These are phyloP conservation scores for Rachycentron canadum DNA, from an alignment of 2,797 vertebrate genomes.

Conservation along the genomic window DNA sequence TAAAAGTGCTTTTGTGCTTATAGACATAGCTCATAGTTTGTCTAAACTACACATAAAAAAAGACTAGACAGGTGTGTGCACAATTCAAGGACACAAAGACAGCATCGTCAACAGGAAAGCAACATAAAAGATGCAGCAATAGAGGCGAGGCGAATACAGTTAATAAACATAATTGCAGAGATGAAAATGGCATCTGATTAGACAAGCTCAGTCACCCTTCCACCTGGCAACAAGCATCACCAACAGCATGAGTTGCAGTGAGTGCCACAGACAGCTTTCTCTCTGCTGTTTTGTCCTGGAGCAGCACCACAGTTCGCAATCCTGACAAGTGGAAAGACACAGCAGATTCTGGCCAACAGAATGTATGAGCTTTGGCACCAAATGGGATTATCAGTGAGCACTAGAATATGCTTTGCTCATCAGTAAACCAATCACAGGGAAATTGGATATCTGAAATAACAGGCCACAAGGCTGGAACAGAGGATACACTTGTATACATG, in stretches of 20 bases:
- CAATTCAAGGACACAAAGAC: constrained; percentile 12
- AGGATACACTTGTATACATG: neutral
- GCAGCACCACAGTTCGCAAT: constrained; percentile 1
- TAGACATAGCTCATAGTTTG: neutral
- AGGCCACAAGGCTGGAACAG: neutral
- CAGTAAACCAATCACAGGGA: constrained; percentile 36
- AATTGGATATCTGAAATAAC: constrained; percentile 27
- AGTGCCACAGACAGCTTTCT: constrained; percentile 22
- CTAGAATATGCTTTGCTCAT: constrained; percentile 23
- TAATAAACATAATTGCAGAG: neutral
- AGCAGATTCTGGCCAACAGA: constrained; percentile 6
- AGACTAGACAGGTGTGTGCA: constrained; percentile 6
- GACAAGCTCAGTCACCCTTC: constrained; percentile 7
- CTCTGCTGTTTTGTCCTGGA: constrained; percentile 28
- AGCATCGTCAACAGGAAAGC: neutral
- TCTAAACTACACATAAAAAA: constrained; percentile 14
- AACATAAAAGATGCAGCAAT: neutral
- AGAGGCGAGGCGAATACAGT: neutral
- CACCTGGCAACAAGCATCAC: constrained; percentile 26
- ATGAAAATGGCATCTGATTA: constrained; percentile 19
- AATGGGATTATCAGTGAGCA: constrained; percentile 38
- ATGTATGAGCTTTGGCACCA: constrained; percentile 28
- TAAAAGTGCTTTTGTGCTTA: neutral
- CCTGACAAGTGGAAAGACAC: constrained; percentile 33
- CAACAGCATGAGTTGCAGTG: constrained; percentile 10